Conservation (phyloP, 2,888 invertebrate species). For the Polydesmus complanatus region DNA sequence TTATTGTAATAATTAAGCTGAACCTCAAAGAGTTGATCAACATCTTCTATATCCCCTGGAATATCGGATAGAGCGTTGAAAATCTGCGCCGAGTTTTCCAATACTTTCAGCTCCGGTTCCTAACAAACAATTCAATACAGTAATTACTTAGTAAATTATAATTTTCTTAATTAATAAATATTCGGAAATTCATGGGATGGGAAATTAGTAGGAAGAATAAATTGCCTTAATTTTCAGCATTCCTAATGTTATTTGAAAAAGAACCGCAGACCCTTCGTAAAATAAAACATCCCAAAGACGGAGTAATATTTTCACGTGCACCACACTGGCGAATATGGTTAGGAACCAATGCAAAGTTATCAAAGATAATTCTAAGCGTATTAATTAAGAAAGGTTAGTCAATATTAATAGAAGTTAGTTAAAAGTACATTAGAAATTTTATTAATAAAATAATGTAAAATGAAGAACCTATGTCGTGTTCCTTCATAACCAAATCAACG, state of each 20-base stretch:
- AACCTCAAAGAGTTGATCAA: slow-evolving; percentile 67
- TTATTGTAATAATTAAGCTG: no score
- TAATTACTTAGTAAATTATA: no score
- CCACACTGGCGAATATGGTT: slow-evolving; percentile 89
- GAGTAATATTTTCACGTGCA: slow-evolving; percentile 84
- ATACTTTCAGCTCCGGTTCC: slow-evolving; percentile 62
- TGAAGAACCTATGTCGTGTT: slow-evolving; percentile 51
- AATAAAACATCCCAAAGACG: slow-evolving; percentile 96
- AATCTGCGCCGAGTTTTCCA: slow-evolving; percentile 93
- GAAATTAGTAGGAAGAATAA: no score
- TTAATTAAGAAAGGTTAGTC: neutral
- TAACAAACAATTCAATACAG: slow-evolving; percentile 27
- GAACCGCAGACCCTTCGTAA: slow-evolving; percentile 82
- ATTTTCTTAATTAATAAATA: neutral
- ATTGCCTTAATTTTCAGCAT: slow-evolving; percentile 64
- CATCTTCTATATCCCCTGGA: slow-evolving; percentile 84
- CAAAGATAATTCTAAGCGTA: slow-evolving; percentile 58
- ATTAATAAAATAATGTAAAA: no score
- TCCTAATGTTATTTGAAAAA: slow-evolving; percentile 86
- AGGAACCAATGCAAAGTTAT: slow-evolving; percentile 97
- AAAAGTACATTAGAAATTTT: neutral
- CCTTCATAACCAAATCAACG: slow-evolving; percentile 74
- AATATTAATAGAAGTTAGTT: neutral
- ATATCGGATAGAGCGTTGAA: slow-evolving; percentile 94
- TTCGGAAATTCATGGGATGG: neutral